phyloP scores from a whole-genome alignment of 2,113 vertebrate genomes.

The Phyllopteryx taeniolatus region DNA sequence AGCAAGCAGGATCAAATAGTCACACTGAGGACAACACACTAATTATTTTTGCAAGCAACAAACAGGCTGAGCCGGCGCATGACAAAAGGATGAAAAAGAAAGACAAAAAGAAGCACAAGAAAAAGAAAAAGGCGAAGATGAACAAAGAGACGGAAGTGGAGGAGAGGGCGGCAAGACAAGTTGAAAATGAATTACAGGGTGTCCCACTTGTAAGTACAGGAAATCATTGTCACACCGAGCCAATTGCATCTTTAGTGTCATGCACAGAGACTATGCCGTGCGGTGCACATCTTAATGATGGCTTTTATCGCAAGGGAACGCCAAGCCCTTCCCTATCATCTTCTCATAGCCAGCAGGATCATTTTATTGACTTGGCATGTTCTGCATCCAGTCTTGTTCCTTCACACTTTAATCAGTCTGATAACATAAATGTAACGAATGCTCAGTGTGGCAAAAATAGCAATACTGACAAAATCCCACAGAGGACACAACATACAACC shows the following conservation, averaged over 20 bases:
- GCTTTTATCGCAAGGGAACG: slow-evolving; percentile 52
- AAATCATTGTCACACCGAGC: slow-evolving; percentile 11
- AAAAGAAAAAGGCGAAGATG: slow-evolving; percentile 42
- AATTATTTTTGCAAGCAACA: slow-evolving; percentile 7
- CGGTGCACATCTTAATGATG: slow-evolving; percentile 37
- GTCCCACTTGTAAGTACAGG: slow-evolving; percentile 8
- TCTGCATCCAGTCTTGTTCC: slow-evolving; percentile 34
- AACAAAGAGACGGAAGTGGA: slow-evolving; percentile 11
- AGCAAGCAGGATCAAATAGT: slow-evolving; percentile 4
- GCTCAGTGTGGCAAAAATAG: slow-evolving; percentile 33
- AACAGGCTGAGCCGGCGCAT: background rate
- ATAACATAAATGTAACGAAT: slow-evolving; percentile 38
- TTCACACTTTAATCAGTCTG: slow-evolving; percentile 43
- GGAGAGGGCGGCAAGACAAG: background rate
- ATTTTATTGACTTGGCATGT: slow-evolving; percentile 55
- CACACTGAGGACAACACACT: background rate
- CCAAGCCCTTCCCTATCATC: slow-evolving; percentile 35
- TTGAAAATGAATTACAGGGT: slow-evolving; percentile 27
- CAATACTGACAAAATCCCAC: slow-evolving; percentile 26
- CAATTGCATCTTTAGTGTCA: slow-evolving; percentile 13
- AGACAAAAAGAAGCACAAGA: slow-evolving; percentile 50
- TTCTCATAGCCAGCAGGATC: slow-evolving; percentile 44
- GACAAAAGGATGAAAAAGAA: slow-evolving; percentile 42
- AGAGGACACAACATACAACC: slow-evolving; percentile 31
- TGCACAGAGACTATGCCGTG: slow-evolving; percentile 30